Base-by-base conservation (phyloP, 2,113 vertebrate species). In the Prolemur simus region DNA sequence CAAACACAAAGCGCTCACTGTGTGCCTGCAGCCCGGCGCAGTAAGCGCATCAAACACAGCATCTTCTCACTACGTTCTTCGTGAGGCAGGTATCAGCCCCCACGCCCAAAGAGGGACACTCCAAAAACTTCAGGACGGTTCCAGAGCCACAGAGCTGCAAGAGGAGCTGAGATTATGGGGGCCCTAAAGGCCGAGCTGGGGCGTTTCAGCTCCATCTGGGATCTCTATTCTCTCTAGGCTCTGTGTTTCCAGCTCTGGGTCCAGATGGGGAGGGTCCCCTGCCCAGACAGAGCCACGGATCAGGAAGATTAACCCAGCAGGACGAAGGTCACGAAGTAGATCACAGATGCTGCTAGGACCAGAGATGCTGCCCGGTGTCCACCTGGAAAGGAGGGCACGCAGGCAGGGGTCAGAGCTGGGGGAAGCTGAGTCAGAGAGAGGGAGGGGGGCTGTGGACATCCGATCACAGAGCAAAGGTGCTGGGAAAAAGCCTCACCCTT, bases 11-110 rank as follows among this genome's bases (percentile, higher is more conserved):
- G 84, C 4, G 0, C 45, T 37, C 12, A 23, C n/a, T 32, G 0
- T 0, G 49, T 1, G 11, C 63, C 17, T 1, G 2, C 0, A 3
- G n/a, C 6, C 15, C 1, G 6, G 60, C 21, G 2, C 8, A 42
- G 5, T 8, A 3, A 12, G 14, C 0, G 0, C 0, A 0, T 34
- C 8, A 25, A 14, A 17, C 0, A 5, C 66, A 39, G 9, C 29
- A 23, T 4, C 10, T 11, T 8, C 32, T 37, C 78, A 8, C 0
- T 0, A 0, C 0, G 11, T 17, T 5, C 56, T 69, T 45, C 74
- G 0, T 2, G 58, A 12, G 17, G 54, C 5, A 7, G 32, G 83
- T 21, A 32, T 4, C 1, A 34, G 39, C 0, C 4, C 23, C 18
- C 27, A 11, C 0, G 9, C 10, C 42, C 20, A 15, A n/a, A 17